A percentile compares a stretch with the other conserved stretches of the same genome.
Evolutionary conservation across 2,113 vertebrate genomes (phyloP).

Genomic region (Arvicanthis niloticus): DNA sequence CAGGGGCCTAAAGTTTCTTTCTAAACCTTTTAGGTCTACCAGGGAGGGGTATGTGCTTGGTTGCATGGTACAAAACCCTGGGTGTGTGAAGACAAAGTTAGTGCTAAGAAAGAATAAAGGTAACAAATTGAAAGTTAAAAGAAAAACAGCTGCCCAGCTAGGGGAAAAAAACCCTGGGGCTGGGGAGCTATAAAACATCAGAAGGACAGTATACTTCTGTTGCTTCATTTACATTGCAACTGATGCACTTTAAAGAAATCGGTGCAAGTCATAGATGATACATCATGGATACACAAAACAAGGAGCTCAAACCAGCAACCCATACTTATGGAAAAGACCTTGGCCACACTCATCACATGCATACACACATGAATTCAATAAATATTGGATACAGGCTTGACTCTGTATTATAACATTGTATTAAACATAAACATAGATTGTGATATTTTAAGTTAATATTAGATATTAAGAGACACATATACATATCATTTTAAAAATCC

Average conservation of each 20-base stretch:
- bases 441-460: conserved; percentile 35
- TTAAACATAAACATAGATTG: conserved; percentile 13
- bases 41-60: neutral
- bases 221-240: neutral
- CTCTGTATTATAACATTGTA: neutral
- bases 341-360: neutral
- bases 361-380: neutral
- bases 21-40: neutral
- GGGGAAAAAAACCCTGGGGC: neutral
- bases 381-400: neutral
- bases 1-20: neutral
- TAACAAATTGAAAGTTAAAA: conserved; percentile 13
- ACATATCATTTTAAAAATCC: neutral
- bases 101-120: neutral
- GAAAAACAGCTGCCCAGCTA: neutral
- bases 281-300: neutral
- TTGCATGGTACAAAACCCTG: neutral
- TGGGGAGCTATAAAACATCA: neutral
- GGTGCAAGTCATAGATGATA: neutral
- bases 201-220: no score
- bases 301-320: conserved; percentile 26
- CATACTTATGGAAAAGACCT: neutral
- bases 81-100: neutral
- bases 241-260: neutral
- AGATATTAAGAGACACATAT: neutral